Evolutionary conservation across 2,888 invertebrate species (phyloP), one percentile per base, ranked within the genome.

Genomic region (Xestia c-nigrum): DNA sequence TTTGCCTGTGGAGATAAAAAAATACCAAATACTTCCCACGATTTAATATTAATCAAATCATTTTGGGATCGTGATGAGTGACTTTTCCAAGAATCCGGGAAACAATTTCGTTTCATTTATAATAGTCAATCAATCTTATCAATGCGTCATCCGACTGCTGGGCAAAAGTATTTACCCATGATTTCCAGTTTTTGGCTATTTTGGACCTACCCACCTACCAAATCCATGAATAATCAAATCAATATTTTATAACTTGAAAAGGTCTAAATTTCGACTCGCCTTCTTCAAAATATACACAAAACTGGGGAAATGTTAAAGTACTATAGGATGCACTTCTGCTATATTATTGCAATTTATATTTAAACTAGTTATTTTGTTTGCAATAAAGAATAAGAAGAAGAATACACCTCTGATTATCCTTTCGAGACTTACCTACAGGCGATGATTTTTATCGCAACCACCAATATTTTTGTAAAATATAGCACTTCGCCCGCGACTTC

Each of bases 21-120:
- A 57, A 84, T 63, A 71, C 24, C 31, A 40, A 72, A 77, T 72
- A 3, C 57, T 50, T 71, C 19, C n/a, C 57, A 50, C 46, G 50
- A 67, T 61, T 82, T 64, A 59, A 78, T 40, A 63, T 76, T 79
- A 73, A 75, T 76, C 55, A 78, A 78, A 80, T 86, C 2, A 74
- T 81, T 77, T 85, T 74, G 64, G 57, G 67, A 74, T 55, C 79
- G 59, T n/a, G 61, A 21, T 10, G 72, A 69, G 24, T 61, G 75
- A 72, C 31, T 19, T 79, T 61, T 61, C 5, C 14, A 40, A 55
- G 61, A 74, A 79, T 79, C 73, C 9, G n/a, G 5, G 14, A 5
- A 43, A 57, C 14, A 57, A 59, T 70, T 74, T 61, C 12, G 10
- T n/a, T 12, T 38, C 46, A 52, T 14, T 43, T 21, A 16, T 14